Evolutionary conservation across 2,113 vertebrate genomes (phyloP).

Genomic region (Kryptolebias marmoratus): DNA sequence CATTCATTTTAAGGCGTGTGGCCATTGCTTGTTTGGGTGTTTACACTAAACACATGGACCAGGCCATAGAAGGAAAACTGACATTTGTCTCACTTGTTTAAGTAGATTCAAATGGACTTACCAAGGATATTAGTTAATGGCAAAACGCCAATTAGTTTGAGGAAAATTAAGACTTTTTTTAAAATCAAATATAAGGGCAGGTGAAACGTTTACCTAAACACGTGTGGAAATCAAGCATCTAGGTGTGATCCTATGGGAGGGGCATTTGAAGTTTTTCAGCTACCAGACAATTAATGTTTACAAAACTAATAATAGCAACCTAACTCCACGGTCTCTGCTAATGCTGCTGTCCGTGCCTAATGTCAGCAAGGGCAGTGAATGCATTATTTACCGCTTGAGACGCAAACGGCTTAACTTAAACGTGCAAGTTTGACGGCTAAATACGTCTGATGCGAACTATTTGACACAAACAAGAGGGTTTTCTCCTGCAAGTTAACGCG

Average conservation of each 20-base stretch:
- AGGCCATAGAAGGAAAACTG: background rate
- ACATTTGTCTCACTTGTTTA: background rate
- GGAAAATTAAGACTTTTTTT: background rate
- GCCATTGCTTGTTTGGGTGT: background rate
- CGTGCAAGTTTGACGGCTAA: constrained; percentile 11
- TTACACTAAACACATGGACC: background rate
- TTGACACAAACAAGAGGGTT: background rate
- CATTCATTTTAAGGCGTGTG: background rate
- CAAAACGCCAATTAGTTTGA: background rate
- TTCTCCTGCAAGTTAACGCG: background rate
- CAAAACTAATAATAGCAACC: constrained; percentile 1
- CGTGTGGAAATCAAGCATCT: background rate
- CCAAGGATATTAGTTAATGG: background rate
- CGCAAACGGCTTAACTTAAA: background rate
- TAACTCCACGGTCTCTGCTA: background rate
- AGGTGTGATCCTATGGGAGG: too few relatives aligned
- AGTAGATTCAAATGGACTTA: background rate
- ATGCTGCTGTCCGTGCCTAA: background rate
- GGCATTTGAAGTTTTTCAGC: background rate
- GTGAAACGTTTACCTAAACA: background rate
- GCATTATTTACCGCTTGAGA: background rate
- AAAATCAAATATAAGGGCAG: background rate
- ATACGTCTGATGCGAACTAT: background rate
- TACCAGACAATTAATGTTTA: background rate
- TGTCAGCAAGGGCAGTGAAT: background rate